Conservation (phyloP, 1,140 invertebrate species). For the Trachelipus rathkii region DNA sequence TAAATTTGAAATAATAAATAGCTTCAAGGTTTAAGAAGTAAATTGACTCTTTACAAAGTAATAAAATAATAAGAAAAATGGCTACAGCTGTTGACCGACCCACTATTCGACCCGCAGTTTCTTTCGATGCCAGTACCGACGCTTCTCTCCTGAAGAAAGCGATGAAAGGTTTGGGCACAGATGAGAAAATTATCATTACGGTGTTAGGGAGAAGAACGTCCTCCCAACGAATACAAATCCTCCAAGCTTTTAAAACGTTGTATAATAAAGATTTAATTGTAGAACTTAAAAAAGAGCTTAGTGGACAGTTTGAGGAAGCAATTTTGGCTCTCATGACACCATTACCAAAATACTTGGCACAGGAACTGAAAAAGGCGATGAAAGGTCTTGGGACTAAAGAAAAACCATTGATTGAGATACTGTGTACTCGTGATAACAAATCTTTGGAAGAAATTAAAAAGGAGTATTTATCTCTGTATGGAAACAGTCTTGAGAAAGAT, state of each 20-base stretch:
- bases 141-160: conserved; percentile 82
- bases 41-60: too few relatives aligned
- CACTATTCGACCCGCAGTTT: conserved; percentile 76
- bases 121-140: conserved; percentile 84
- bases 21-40: too few relatives aligned
- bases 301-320: conserved; percentile 84
- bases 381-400: conserved; percentile 70
- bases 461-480: conserved; percentile 51
- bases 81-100: conserved; percentile 52
- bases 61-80: too few relatives aligned
- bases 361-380: conserved; percentile 79
- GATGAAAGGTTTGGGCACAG: conserved; percentile 90
- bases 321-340: conserved; percentile 83
- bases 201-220: conserved; percentile 80
- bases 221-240: conserved; percentile 84
- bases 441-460: conserved; percentile 27
- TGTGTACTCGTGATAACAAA: conserved; percentile 30
- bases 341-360: conserved; percentile 78
- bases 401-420: conserved; percentile 45
- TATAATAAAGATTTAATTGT: conserved; percentile 91
- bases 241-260: conserved; percentile 83
- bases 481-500: conserved; percentile 67
- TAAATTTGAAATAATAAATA: too few relatives aligned
- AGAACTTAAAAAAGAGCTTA: conserved; percentile 83
- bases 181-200: conserved; percentile 88